A percentile compares a stretch with the other conserved stretches of the same genome.
phyloP scores from a whole-genome alignment of 2,888 invertebrate species.

The Siphlonurus alternatus region DNA sequence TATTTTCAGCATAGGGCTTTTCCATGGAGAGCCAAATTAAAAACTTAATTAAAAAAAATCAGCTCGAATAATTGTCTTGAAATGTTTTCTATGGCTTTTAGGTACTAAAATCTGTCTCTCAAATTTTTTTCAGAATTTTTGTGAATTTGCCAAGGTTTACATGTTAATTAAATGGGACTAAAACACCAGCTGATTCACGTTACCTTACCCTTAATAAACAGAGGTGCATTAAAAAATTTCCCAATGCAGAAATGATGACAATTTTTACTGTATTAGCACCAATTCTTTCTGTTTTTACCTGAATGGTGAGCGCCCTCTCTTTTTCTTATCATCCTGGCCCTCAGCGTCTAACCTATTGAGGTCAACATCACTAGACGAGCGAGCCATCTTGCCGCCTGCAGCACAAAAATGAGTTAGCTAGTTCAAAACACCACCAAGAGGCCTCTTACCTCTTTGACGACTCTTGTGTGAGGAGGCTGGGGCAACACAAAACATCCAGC shows the following conservation, averaged over 20 bases:
- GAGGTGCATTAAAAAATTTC: too few species aligned
- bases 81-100: too few species aligned
- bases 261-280: background rate
- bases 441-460: background rate
- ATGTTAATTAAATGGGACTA: too few species aligned
- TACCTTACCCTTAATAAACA: too few species aligned
- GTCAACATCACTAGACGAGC: slow-evolving; percentile 60
- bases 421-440: background rate
- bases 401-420: slow-evolving; percentile 10
- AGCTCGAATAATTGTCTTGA: too few species aligned
- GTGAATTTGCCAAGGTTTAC: too few species aligned
- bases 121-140: too few species aligned
- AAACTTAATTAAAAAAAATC: too few species aligned
- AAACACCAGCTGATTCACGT: too few species aligned
- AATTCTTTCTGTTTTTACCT: slow-evolving; percentile 39
- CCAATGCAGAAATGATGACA: background rate
- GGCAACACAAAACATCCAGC: background rate
- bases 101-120: too few species aligned
- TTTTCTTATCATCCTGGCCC: slow-evolving; percentile 53
- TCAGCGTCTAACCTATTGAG: slow-evolving; percentile 47
- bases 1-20: too few species aligned
- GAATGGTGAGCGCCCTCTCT: slow-evolving; percentile 80
- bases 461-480: background rate
- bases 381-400: slow-evolving; percentile 38
- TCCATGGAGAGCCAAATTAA: too few species aligned